Evolutionary conservation across 2,888 invertebrate genomes (phyloP).

Genomic region (Camponotus fellah): DNA sequence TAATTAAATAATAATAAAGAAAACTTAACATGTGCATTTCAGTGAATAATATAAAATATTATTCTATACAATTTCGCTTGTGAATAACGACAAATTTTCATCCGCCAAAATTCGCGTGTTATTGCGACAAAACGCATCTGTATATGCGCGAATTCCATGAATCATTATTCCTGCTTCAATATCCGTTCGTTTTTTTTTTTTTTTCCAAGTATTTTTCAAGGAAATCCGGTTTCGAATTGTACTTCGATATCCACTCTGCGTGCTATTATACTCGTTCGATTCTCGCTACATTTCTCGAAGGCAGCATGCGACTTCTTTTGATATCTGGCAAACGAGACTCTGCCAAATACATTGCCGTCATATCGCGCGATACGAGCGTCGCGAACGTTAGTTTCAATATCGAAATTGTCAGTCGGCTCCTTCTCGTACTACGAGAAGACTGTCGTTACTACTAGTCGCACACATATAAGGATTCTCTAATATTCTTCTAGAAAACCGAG

Average conservation of each 20-base stretch:
- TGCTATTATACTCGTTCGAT: constrained; percentile 28
- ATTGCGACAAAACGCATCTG: not conserved
- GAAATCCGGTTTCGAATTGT: constrained; percentile 21
- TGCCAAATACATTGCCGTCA: constrained; percentile 45
- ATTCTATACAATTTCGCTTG: not conserved
- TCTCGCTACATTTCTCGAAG: not conserved
- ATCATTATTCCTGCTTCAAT: constrained; percentile 30
- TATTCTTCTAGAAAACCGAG: constrained; percentile 24
- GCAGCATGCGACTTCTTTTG: constrained; percentile 35
- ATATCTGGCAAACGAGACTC: constrained; percentile 33
- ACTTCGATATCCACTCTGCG: not conserved
- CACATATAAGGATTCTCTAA: constrained; percentile 10
- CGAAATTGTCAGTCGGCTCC: constrained; percentile 42
- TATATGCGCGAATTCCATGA: not conserved
- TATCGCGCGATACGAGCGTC: constrained; percentile 14
- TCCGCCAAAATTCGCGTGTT: not conserved
- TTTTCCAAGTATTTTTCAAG: constrained; percentile 5
- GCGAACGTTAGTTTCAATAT: constrained; percentile 62
- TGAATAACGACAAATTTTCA: constrained; percentile 7
- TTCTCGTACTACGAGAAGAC: constrained; percentile 4
- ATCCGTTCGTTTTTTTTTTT: not conserved
- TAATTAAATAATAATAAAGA: not conserved
- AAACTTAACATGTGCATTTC: not conserved
- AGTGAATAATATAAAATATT: not conserved
- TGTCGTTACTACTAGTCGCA: constrained; percentile 41